Percentiles rank a stretch among this genome's conserved stretches.
Conservation (phyloP, 2,113 vertebrate species). For the Azemiops feae region DNA sequence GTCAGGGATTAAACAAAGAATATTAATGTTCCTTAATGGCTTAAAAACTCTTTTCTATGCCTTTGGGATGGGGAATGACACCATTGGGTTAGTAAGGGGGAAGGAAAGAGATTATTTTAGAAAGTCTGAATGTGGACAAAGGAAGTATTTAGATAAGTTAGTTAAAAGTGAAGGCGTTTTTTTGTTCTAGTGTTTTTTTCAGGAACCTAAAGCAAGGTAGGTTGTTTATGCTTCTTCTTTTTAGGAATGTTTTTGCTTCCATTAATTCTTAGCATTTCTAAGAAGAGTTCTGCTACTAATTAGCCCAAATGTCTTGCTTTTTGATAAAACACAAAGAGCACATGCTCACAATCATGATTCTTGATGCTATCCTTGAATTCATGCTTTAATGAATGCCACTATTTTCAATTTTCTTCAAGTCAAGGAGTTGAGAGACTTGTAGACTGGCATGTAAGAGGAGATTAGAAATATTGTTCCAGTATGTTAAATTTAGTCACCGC, state of each 20-base stretch:
- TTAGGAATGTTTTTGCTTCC: neutral
- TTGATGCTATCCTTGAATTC: neutral
- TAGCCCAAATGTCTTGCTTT: neutral
- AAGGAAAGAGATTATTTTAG: neutral
- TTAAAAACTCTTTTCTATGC: neutral
- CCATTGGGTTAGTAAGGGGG: neutral
- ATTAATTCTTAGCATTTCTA: neutral
- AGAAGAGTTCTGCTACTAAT: neutral
- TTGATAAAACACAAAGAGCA: neutral
- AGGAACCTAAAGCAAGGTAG: neutral
- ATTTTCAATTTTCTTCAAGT: neutral
- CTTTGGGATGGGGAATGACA: neutral
- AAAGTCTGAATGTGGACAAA: neutral
- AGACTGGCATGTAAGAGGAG: neutral
- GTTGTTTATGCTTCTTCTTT: neutral
- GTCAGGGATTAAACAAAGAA: neutral
- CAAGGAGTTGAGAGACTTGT: neutral
- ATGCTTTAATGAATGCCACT: neutral
- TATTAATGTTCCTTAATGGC: neutral
- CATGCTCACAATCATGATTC: neutral
- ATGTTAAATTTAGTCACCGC: neutral
- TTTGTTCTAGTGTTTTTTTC: neutral
- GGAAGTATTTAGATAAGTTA: neutral
- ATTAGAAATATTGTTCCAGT: neutral
- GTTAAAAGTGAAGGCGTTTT: neutral